These are phyloP conservation scores for Platycheirus albimanus DNA, from an alignment of 2,888 invertebrate species.

Conservation along the genomic window DNA sequence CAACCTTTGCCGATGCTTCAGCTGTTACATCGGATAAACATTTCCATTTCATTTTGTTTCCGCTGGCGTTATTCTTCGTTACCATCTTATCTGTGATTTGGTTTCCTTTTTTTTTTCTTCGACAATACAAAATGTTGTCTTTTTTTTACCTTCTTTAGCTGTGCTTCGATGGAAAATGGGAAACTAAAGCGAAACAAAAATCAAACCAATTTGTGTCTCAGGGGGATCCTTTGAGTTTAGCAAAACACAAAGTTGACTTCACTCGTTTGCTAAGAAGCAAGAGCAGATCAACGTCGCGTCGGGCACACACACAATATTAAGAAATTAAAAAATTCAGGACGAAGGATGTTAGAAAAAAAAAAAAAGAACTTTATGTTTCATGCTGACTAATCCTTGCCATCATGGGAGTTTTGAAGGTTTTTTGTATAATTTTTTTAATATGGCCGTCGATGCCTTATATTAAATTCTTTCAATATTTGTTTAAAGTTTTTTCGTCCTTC, in stretches of 20 bases:
- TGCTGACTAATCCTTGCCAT: too few species aligned
- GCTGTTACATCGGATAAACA: conserved; percentile 48
- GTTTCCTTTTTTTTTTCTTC: neutral
- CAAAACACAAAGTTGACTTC: conserved; percentile 25
- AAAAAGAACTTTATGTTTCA: too few species aligned
- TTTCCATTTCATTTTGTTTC: conserved; percentile 62
- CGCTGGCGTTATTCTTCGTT: conserved; percentile 50
- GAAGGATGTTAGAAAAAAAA: too few species aligned
- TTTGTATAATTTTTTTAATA: too few species aligned
- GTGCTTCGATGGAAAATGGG: too few species aligned
- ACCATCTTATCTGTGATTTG: conserved; percentile 55
- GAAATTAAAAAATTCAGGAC: too few species aligned
- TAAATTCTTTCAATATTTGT: too few species aligned
- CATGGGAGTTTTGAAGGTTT: too few species aligned
- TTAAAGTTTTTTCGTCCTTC: too few species aligned
- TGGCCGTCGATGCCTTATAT: too few species aligned
- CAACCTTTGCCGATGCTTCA: conserved; percentile 48
- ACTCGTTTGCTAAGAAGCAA: conserved; percentile 2
- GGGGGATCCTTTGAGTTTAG: conserved; percentile 27
- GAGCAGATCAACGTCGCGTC: neutral
- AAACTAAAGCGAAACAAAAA: conserved; percentile 34
- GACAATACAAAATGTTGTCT: conserved; percentile 10
- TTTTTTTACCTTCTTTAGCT: conserved; percentile 37
- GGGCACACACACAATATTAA: conserved; percentile 3
- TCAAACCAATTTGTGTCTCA: conserved; percentile 56